Conservation (phyloP, 1,140 invertebrate species). For the Stegodyphus mimosarum region DNA sequence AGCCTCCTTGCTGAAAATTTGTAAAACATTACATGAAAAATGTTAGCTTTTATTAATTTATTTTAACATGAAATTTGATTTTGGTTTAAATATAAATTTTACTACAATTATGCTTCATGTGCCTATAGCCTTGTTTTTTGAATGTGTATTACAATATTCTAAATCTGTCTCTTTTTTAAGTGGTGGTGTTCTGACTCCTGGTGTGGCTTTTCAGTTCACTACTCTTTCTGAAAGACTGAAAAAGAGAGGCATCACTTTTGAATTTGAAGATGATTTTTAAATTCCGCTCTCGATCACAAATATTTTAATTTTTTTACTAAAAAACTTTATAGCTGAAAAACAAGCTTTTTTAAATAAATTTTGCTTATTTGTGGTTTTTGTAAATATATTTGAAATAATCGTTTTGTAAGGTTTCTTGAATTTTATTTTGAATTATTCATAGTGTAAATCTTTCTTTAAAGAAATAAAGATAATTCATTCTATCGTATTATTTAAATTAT, state of each 20-base stretch:
- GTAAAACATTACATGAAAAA: no score
- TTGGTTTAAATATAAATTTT: conserved; percentile 65
- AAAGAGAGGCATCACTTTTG: conserved; percentile 74
- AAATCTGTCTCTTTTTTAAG: conserved; percentile 66
- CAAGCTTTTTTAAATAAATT: no score
- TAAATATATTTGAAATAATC: no score
- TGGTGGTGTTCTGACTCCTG: conserved; percentile 74
- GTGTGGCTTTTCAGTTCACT: conserved; percentile 75
- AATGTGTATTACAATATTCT: background rate
- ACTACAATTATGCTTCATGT: background rate
- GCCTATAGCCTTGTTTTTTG: background rate
- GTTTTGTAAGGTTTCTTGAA: no score
- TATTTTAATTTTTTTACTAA: no score
- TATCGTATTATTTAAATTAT: no score
- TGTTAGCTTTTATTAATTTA: background rate
- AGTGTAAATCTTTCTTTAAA: no score
- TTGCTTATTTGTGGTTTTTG: no score
- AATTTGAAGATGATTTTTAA: conserved; percentile 63
- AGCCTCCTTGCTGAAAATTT: no score
- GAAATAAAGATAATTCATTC: no score
- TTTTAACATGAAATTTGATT: background rate
- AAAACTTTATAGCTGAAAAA: no score
- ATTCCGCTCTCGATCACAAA: background rate
- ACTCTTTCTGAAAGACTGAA: conserved; percentile 74
- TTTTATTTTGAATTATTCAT: no score